Percentiles rank a stretch among this genome's conserved stretches.
Conservation (phyloP, 2,888 invertebrate species). For the Pemphredon lugubris region DNA sequence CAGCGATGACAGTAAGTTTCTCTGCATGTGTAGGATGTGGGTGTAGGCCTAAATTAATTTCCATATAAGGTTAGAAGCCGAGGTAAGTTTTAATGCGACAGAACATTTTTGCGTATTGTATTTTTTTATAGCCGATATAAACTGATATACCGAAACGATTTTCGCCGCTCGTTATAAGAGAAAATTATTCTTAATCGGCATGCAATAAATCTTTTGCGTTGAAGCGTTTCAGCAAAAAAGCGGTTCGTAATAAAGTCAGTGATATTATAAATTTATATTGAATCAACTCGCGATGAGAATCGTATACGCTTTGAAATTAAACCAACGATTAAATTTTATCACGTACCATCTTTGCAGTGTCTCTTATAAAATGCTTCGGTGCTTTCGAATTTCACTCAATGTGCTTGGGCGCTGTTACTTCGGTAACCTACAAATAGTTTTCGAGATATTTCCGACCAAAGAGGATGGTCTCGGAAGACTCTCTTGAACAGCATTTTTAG, state of each 20-base stretch:
- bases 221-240: background rate
- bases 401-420: slow-evolving; percentile 28
- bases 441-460: slow-evolving; percentile 45
- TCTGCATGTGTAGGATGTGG: slow-evolving; percentile 31
- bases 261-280: slow-evolving; percentile 1
- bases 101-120: background rate
- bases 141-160: background rate
- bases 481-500: background rate
- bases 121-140: background rate
- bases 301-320: background rate
- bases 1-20: background rate
- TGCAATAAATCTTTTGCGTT: slow-evolving; percentile 1
- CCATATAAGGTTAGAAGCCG: slow-evolving; percentile 69
- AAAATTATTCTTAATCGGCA: background rate
- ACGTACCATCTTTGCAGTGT: slow-evolving; percentile 50
- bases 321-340: background rate
- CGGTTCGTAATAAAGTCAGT: slow-evolving; percentile 1
- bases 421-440: slow-evolving; percentile 43
- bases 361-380: slow-evolving; percentile 7
- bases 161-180: background rate
- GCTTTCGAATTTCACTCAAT: slow-evolving; percentile 22
- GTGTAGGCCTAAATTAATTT: slow-evolving; percentile 59
- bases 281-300: background rate
- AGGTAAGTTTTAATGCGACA: slow-evolving; percentile 2
- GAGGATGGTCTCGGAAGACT: too few species aligned